These are phyloP conservation scores for Pituophis catenifer DNA, from an alignment of 2,113 vertebrate genomes.

Conservation along the genomic window DNA sequence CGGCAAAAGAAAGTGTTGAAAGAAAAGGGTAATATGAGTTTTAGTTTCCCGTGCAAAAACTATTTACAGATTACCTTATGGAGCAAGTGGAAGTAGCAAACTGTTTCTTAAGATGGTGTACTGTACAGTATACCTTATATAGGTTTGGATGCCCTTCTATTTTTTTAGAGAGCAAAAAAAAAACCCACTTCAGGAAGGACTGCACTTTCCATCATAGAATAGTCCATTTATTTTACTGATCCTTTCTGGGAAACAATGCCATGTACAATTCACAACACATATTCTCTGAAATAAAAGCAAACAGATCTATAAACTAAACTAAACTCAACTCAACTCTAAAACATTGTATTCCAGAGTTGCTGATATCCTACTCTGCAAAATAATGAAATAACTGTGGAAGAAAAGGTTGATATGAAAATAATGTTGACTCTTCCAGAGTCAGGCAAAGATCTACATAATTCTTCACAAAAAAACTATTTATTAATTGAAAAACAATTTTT, in stretches of 20 bases:
- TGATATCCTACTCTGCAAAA: background rate
- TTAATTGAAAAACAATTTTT: background rate
- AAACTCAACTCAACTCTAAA: background rate
- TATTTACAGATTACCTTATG: background rate
- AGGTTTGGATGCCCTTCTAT: background rate
- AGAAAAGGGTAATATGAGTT: background rate
- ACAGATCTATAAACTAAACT: background rate
- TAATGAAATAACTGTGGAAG: background rate
- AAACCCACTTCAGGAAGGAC: background rate
- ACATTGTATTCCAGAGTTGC: background rate
- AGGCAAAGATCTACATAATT: background rate
- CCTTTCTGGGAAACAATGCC: background rate
- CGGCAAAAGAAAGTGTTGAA: background rate
- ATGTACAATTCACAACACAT: background rate
- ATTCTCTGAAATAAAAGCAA: background rate
- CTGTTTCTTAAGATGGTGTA: background rate
- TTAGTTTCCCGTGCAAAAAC: background rate
- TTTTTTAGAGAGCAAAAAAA: background rate
- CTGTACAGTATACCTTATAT: background rate
- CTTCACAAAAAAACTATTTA: background rate
- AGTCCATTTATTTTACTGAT: background rate
- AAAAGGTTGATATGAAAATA: too few species aligned
- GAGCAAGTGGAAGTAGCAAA: background rate
- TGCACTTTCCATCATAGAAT: background rate
- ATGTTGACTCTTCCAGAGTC: background rate